Evolutionary conservation across 2,113 vertebrate genomes (phyloP), one percentile per base, ranked within the genome.

Genomic region (Dicrurus megarhynchus): DNA sequence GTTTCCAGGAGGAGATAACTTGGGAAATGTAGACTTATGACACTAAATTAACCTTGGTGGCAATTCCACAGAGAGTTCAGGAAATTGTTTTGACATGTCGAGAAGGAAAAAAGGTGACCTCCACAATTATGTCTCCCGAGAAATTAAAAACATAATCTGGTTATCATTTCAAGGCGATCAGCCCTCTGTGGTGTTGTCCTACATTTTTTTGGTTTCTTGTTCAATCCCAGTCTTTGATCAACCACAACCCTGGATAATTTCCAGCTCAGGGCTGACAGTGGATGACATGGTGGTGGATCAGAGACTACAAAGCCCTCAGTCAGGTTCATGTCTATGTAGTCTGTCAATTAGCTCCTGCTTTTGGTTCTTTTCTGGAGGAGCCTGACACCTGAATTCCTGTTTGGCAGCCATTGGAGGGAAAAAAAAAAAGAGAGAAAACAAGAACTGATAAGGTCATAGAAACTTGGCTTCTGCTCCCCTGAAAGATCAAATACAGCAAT

Each of bases 101-200:
- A 84, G 75, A 77, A 86, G 55, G 52, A 94, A 80, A 76, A 65
- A 71, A 93, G 79, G 88, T 92, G 85, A 92, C 79, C 94, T 93
- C 71, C 37, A 60, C 60, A 74, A 13, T 55, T 77, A 13, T 3
- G 44, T 71, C 68, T 78, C 68, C 49, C 35, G 85, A 92, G 79
- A 92, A 94, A 84, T 91, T 74, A 93, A 55, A 78, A 83, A 65
- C 67, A 87, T 77, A 67, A 74, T 93, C 47, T 84, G 69, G 67
- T 86, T 91, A 86, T 80, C 5, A 39, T 73, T 91, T 61, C 59
- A 37, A 93, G 56, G 24, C 35, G 3, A 44, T 55, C 47, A 90
- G 17, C 16, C 47, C 50, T 95, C 87, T 67, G 35, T 94, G 59
- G 46, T 63, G 27, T 23, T 80, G 85, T 59, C 79, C 73, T 70